These are phyloP conservation scores for Beroe forskalii DNA, from an alignment of 37 sponge, comb jelly and placozoan genomes.

Conservation along the genomic window DNA sequence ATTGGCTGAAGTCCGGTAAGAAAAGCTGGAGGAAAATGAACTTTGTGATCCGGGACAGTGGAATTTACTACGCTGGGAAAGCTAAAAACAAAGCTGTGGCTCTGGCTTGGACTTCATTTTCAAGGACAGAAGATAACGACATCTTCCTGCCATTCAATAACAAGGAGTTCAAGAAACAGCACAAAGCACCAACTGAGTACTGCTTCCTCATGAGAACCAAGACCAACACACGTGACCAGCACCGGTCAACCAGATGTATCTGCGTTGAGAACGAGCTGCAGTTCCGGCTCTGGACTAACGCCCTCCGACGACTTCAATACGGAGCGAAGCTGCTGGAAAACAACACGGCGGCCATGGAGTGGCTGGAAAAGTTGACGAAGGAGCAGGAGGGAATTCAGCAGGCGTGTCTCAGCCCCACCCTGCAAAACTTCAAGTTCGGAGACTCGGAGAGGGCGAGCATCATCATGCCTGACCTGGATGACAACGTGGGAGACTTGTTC, in stretches of 20 bases:
- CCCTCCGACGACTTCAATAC: slow-evolving; percentile 60
- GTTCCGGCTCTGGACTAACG: slow-evolving; percentile 64
- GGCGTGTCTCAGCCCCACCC: slow-evolving; percentile 52
- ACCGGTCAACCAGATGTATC: slow-evolving; percentile 50
- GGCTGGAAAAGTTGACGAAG: slow-evolving; percentile 41
- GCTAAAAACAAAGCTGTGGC: slow-evolving; percentile 38
- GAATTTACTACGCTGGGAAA: slow-evolving; percentile 64
- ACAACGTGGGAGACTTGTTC: slow-evolving; percentile 27
- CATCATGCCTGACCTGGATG: slow-evolving; percentile 39
- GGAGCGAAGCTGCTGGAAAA: slow-evolving; percentile 11
- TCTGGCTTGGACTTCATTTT: slow-evolving; percentile 37
- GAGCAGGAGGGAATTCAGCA: slow-evolving; percentile 41
- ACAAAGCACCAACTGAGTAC: slow-evolving; percentile 61
- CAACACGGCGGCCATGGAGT: neutral
- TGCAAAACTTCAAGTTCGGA: slow-evolving; percentile 34
- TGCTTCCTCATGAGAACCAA: slow-evolving; percentile 51
- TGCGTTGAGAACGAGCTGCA: slow-evolving; percentile 58
- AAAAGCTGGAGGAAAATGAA: slow-evolving; percentile 64
- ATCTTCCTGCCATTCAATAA: slow-evolving; percentile 44
- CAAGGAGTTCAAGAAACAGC: slow-evolving; percentile 57
- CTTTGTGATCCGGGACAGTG: slow-evolving; percentile 63
- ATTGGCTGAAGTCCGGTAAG: slow-evolving; percentile 57
- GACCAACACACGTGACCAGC: slow-evolving; percentile 60
- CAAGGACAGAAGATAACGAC: slow-evolving; percentile 59
- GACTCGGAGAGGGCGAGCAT: slow-evolving; percentile 8